Evolutionary conservation across 2,113 vertebrate species (phyloP).

Genomic region (Hystrix cristata): DNA sequence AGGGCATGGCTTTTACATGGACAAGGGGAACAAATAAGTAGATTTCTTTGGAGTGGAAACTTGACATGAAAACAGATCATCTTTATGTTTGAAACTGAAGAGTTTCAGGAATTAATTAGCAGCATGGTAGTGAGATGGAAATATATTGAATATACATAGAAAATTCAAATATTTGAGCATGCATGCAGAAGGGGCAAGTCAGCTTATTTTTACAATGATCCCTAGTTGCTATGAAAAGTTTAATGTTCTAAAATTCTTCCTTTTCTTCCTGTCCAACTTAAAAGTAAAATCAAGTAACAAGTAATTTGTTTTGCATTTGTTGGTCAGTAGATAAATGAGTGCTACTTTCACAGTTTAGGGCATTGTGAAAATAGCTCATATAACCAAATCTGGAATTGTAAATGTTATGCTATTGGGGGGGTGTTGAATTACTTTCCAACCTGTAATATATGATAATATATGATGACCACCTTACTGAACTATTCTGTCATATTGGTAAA

Average conservation of each 20-base stretch:
- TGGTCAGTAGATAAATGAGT: neutral
- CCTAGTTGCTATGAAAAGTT: neutral
- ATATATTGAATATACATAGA: slow-evolving; percentile 88
- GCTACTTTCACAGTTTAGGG: neutral
- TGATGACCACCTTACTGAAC: neutral
- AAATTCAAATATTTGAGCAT: slow-evolving; percentile 82
- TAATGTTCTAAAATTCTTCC: neutral
- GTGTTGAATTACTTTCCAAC: neutral
- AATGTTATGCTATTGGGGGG: neutral
- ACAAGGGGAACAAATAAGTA: slow-evolving; percentile 57
- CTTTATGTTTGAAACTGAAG: slow-evolving; percentile 83
- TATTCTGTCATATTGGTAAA: neutral
- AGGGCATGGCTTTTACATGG: slow-evolving; percentile 10
- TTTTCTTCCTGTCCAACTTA: neutral
- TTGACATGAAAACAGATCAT: slow-evolving; percentile 85
- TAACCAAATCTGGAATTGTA: slow-evolving; percentile 34
- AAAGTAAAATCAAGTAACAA: slow-evolving; percentile 12
- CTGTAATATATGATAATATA: neutral
- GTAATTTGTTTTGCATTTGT: slow-evolving; percentile 39
- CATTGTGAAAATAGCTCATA: neutral
- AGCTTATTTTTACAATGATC: slow-evolving; percentile 82
- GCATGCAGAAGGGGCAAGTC: slow-evolving; percentile 68
- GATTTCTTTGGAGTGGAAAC: slow-evolving; percentile 85
- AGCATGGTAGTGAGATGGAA: slow-evolving; percentile 84
- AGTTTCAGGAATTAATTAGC: slow-evolving; percentile 87